Percentiles rank a stretch among this genome's conserved stretches.
These are phyloP conservation scores for Meandrina meandrites DNA, from an alignment of 92 coral and sea anemone genomes.

Conservation along the genomic window DNA sequence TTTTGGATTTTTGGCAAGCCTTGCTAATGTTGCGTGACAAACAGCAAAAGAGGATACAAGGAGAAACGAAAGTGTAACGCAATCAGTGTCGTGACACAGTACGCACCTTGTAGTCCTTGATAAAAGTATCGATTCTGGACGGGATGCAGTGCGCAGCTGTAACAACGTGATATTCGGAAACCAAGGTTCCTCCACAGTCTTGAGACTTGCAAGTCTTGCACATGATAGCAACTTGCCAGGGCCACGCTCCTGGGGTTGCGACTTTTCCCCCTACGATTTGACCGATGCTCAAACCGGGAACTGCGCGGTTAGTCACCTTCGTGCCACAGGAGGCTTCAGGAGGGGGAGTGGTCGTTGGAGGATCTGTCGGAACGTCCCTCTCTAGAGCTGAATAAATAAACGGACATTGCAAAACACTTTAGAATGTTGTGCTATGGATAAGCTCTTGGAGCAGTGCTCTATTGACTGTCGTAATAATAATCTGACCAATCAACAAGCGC, in stretches of 20 bases:
- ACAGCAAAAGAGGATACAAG: neutral
- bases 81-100: neutral
- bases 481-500: neutral
- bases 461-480: neutral
- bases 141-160: constrained; percentile 56
- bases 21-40: neutral
- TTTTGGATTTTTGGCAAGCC: too few species aligned
- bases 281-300: neutral
- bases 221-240: constrained; percentile 88
- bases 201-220: constrained; percentile 42
- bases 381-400: constrained; percentile 12
- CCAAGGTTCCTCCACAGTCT: constrained; percentile 51
- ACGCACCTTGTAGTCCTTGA: constrained; percentile 39
- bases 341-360: constrained; percentile 31
- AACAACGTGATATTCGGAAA: constrained; percentile 49
- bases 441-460: neutral
- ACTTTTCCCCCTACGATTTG: constrained; percentile 60
- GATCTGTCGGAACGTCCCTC: neutral
- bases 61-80: neutral
- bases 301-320: neutral
- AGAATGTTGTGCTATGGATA: neutral
- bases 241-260: constrained; percentile 81
- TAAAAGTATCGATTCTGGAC: constrained; percentile 9
- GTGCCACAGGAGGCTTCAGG: constrained; percentile 33
- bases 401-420: neutral